Percentiles rank a stretch among this genome's conserved stretches.
These are phyloP conservation scores for Vespertilio murinus DNA, from an alignment of 2,797 vertebrate species.

Conservation along the genomic window DNA sequence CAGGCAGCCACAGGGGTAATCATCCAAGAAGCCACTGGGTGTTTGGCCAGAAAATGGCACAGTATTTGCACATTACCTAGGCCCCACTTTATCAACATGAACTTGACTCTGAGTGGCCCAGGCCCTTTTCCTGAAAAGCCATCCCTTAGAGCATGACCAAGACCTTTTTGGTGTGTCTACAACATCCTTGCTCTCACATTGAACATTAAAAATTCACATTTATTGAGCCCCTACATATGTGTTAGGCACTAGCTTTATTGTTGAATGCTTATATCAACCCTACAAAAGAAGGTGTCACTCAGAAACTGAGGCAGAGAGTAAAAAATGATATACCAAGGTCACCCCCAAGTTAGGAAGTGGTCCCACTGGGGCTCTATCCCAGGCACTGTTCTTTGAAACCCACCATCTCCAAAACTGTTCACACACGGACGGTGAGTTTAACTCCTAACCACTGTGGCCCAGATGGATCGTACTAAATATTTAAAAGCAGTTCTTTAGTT, in stretches of 20 bases:
- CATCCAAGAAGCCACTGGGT: background rate
- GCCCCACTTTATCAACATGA: background rate
- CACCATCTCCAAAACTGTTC: background rate
- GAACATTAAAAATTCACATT: background rate
- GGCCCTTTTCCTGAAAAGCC: background rate
- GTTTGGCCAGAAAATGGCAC: background rate
- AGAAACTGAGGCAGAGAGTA: background rate
- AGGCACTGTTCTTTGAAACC: background rate
- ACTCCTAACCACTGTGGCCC: background rate
- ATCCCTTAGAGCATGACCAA: background rate
- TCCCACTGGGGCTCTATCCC: background rate
- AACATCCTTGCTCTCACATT: background rate
- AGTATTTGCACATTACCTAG: background rate
- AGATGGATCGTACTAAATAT: constrained; percentile 43
- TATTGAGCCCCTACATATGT: background rate
- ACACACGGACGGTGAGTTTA: background rate
- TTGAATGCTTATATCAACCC: background rate
- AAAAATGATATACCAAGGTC: background rate
- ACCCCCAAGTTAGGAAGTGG: background rate
- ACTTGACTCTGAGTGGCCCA: background rate
- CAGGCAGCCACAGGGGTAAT: background rate
- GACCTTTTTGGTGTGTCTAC: too few relatives aligned
- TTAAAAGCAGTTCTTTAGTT: constrained; percentile 30
- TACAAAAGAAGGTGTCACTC: background rate
- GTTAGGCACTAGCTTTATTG: background rate